These are phyloP conservation scores for Tachystola acroxantha DNA, from an alignment of 2,888 invertebrate genomes.

Conservation along the genomic window DNA sequence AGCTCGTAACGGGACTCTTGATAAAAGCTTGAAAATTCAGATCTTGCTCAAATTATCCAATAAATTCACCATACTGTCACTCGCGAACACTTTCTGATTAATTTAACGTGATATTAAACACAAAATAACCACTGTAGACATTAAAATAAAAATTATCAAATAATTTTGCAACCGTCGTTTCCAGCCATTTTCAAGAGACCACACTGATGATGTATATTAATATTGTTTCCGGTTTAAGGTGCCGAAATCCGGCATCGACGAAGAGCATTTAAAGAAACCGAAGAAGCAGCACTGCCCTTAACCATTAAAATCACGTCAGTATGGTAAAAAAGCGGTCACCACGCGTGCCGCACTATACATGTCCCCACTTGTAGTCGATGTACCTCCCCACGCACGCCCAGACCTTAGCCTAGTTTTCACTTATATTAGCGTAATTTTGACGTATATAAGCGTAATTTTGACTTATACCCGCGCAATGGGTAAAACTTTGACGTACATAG, in stretches of 20 bases:
- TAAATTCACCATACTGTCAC: too few species aligned
- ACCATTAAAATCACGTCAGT: conserved; percentile 73
- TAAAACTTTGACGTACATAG: conserved; percentile 10
- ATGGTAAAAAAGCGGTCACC: conserved; percentile 60
- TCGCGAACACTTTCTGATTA: too few species aligned
- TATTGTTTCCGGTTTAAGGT: too few species aligned
- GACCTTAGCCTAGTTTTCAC: conserved; percentile 1
- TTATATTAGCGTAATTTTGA: conserved; percentile 4
- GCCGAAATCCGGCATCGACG: conserved; percentile 79
- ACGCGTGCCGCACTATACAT: conserved; percentile 25
- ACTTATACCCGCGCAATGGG: conserved; percentile 7
- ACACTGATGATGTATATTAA: too few species aligned
- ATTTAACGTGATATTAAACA: too few species aligned
- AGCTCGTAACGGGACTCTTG: too few species aligned
- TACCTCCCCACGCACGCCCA: conserved; percentile 35
- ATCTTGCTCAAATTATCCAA: too few species aligned
- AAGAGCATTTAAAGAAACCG: conserved; percentile 89
- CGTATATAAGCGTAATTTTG: conserved; percentile 10
- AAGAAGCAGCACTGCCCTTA: conserved; percentile 87
- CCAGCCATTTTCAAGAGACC: too few species aligned
- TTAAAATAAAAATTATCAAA: too few species aligned
- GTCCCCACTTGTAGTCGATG: conserved; percentile 23
- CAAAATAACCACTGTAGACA: too few species aligned
- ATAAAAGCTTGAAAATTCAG: too few species aligned
- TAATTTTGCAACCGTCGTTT: too few species aligned